Evolutionary conservation across 2,113 vertebrate species (phyloP).

Genomic region (Malurus elegans): DNA sequence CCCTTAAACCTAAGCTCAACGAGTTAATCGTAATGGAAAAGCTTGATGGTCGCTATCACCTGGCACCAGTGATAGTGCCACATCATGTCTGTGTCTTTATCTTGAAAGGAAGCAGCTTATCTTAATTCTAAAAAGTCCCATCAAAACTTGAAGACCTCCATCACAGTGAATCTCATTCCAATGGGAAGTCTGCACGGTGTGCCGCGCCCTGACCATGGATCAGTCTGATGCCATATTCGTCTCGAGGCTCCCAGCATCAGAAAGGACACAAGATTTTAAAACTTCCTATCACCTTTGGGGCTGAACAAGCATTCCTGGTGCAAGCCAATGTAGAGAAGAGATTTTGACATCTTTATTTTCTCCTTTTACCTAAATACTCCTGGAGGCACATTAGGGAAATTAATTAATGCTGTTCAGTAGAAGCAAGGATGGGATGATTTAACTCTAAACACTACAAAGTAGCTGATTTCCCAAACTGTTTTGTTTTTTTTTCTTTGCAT

Average conservation of each 20-base stretch:
- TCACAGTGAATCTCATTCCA: background rate
- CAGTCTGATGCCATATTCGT: background rate
- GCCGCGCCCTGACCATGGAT: background rate
- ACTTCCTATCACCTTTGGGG: background rate
- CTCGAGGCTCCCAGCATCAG: accelerated
- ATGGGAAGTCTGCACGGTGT: accelerated
- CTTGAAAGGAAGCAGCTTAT: background rate
- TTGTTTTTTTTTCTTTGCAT: background rate
- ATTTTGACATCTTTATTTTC: background rate
- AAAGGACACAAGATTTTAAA: background rate
- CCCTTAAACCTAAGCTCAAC: background rate
- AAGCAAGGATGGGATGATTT: background rate
- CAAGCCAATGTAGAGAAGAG: background rate
- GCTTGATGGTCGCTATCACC: background rate
- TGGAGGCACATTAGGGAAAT: background rate
- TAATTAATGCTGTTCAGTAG: background rate
- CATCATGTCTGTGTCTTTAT: background rate
- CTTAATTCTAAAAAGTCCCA: background rate
- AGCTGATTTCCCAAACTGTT: background rate
- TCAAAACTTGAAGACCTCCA: background rate
- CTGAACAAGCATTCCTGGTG: background rate
- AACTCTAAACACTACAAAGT: background rate
- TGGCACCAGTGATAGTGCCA: background rate
- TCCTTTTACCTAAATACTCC: background rate
- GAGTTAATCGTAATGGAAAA: background rate